Base-by-base conservation (phyloP, 2,888 invertebrate species). In the Notodonta ziczac region DNA sequence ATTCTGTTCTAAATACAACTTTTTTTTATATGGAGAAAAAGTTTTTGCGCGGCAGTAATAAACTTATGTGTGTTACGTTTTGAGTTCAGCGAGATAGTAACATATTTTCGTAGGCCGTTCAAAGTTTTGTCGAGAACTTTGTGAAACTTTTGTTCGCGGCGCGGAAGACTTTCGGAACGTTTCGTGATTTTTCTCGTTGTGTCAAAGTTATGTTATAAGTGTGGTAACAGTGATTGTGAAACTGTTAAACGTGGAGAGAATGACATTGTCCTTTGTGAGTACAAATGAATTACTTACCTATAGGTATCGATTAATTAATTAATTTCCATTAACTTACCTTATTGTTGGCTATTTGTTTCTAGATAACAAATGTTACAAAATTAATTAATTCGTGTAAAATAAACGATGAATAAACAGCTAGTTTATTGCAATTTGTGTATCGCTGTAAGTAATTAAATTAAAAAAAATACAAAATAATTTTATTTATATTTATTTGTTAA, bases 191-290 rank as follows among this genome's bases (percentile, higher is more conserved):
- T 61, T 53, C n/a, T 40, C 50, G 10, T 65, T 67, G 66, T 76
- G 59, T 40, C 62, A 59, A 65, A 73, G 73, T 65, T 73, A 83
- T 81, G 80, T 75, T 79, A 70, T 74, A 72, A 74, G 75, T 75
- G 76, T 76, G 69, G 71, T 74, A 66, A 75, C 75, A 76, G 77
- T 78, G 78, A 68, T 78, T 81, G 82, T 84, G 83, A 83, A 82
- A 77, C 83, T 84, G 80, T 66, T 73, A 83, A 83, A 80, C 76
- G 86, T 82, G 89, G 84, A 85, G 86, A 93, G 88, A 89, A 94
- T 94, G 93, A 94, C 93, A 91, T 92, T 94, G 84, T 94, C 93
- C 72, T 94, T 92, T 82, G 94, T 94, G 84, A 93, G 93, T 93
- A 85, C 14, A 48, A 13, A 16, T 57, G 10, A 10, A 10, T 10